Evolutionary conservation across 2,113 vertebrate genomes (phyloP).

Genomic region (Aix galericulata): DNA sequence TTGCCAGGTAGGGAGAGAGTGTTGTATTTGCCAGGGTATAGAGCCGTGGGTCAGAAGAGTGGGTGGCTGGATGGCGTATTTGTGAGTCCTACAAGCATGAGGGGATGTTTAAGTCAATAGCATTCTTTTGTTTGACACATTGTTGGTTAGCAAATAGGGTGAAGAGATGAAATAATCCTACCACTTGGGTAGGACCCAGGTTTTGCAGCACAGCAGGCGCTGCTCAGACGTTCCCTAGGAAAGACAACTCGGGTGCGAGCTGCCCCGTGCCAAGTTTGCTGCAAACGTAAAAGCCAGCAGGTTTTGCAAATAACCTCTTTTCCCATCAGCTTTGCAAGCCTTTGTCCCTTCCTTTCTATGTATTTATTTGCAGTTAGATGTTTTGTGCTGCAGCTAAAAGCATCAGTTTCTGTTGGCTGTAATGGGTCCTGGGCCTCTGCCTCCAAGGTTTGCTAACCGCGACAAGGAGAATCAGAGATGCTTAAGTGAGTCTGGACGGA

Average conservation of each 20-base stretch:
- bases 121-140: background rate
- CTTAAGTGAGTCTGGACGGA: background rate
- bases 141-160: background rate
- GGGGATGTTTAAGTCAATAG: background rate
- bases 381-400: background rate
- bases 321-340: background rate
- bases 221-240: background rate
- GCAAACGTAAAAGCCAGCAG: background rate
- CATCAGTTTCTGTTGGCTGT: background rate
- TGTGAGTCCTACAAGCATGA: background rate
- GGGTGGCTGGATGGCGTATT: background rate
- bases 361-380: conserved; percentile 2
- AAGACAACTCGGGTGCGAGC: background rate
- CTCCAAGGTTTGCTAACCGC: background rate
- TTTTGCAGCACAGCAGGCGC: background rate
- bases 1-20: background rate
- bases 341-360: background rate
- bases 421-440: background rate
- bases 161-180: background rate
- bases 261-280: background rate
- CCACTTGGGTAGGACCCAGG: background rate
- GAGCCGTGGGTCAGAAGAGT: background rate
- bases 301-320: background rate
- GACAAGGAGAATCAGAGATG: background rate
- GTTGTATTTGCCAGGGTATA: background rate